phyloP scores from a whole-genome alignment of 2,797 vertebrate species.

The Iguana delicatissima region DNA sequence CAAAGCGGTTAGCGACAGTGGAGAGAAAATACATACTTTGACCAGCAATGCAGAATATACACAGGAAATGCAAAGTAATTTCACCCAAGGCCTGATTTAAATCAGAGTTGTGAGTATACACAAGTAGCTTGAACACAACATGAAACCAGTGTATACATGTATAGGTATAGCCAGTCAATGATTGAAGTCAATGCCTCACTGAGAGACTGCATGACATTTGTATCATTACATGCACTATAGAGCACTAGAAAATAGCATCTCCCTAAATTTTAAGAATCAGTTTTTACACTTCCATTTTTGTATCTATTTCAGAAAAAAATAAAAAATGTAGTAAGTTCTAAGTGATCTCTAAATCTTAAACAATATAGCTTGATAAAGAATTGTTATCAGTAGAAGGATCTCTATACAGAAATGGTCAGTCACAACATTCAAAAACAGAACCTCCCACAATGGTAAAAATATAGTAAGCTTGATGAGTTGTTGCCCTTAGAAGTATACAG shows the following conservation, averaged over 20 bases:
- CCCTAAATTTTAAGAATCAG: background rate
- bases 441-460: background rate
- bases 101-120: conserved; percentile 41
- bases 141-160: background rate
- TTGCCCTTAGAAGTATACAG: background rate
- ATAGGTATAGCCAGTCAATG: background rate
- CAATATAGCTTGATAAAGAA: background rate
- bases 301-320: background rate
- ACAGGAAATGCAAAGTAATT: conserved; percentile 42
- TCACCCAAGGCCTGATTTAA: conserved; percentile 19
- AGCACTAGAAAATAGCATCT: background rate
- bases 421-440: background rate
- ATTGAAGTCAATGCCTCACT: background rate
- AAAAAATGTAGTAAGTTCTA: background rate
- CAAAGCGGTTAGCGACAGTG: conserved; percentile 63
- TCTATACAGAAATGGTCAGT: background rate
- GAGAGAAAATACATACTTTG: conserved; percentile 41
- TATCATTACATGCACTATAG: background rate
- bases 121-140: conserved; percentile 33
- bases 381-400: background rate
- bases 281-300: background rate
- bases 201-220: background rate
- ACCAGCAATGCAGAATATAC: conserved; percentile 44
- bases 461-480: background rate
- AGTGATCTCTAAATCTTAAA: background rate